Evolutionary conservation across 2,113 vertebrate genomes (phyloP).

Genomic region (Rhizomys pruinosus): DNA sequence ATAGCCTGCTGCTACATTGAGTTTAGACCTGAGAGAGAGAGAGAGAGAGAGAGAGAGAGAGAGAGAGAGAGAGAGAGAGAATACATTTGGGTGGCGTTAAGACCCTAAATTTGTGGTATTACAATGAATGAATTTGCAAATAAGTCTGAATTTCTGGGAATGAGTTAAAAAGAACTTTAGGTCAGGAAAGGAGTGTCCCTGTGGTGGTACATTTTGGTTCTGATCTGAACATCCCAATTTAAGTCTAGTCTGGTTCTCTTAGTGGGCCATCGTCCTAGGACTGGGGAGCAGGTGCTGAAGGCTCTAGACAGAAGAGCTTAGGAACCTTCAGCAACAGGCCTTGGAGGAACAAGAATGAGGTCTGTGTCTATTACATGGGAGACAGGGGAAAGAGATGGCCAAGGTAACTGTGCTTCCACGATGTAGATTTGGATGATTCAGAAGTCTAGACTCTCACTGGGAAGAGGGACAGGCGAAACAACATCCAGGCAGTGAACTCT

Average conservation of each 20-base stretch:
- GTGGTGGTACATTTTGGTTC: neutral
- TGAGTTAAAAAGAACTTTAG: neutral
- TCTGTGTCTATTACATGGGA: neutral
- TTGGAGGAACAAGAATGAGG: neutral
- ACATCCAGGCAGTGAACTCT: neutral
- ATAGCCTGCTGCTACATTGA: no score
- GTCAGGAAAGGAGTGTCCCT: neutral
- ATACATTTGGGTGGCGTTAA: neutral
- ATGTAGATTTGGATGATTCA: neutral
- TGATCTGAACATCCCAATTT: neutral
- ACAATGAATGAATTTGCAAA: neutral
- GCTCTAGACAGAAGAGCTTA: neutral
- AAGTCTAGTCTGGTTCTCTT: neutral
- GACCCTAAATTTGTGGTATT: neutral
- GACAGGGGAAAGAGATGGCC: neutral
- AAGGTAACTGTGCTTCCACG: neutral
- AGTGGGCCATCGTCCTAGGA: neutral
- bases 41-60: no score
- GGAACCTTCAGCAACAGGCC: neutral
- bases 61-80: no score
- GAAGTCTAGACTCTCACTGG: neutral
- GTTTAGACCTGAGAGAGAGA: neutral
- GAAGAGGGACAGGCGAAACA: neutral
- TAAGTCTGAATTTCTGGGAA: neutral
- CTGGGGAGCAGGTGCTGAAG: neutral